Evolutionary conservation across 2,113 vertebrate genomes (phyloP), one percentile per base, ranked within the genome.

Genomic region (Sinocyclocheilus grahami): DNA sequence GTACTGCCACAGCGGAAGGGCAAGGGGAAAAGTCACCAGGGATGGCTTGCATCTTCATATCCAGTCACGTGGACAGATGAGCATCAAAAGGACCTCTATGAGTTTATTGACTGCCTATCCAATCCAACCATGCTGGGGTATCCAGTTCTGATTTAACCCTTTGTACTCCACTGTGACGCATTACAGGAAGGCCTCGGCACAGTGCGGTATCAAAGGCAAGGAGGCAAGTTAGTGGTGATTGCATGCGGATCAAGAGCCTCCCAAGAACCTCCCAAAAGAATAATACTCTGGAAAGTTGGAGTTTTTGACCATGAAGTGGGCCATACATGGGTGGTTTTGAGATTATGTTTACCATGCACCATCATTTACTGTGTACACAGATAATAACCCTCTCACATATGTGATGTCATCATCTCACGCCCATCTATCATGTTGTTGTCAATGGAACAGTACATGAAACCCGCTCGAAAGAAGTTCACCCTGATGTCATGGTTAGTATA

Each of bases 321-420:
- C 30, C 33, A 62, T 62, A 58, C 39, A 55, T 42, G 55, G 24
- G 55, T 1, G 53, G 12, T 62, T 80, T 14, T 42, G 55, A 1
- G 78, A 67, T 13, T 42, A 63, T 16, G 8, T 62, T 3, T 39
- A 60, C 4, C 20, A 79, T 39, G 51, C 53, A 6, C 87, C 79
- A n/a, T 46, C 87, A 60, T 88, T 78, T 4, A 6, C 5, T 7
- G 84, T 83, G 12, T 69, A 86, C 27, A 85, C 84, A 4, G 75
- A 67, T 18, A 85, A 78, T 65, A 79, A 78, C 27, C 85, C 62
- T 1, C 84, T 86, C 37, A 88, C 74, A 1, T 86, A 86, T 75
- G 83, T 88, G 13, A 33, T 62, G 18, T 60, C 55, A 22, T 39
- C 10, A 62, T 78, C 14, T 58, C 27, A 0, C 27, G 8, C 2